Evolutionary conservation across 2,113 vertebrate genomes (phyloP).

Genomic region (Rhinolophus ferrumequinum): DNA sequence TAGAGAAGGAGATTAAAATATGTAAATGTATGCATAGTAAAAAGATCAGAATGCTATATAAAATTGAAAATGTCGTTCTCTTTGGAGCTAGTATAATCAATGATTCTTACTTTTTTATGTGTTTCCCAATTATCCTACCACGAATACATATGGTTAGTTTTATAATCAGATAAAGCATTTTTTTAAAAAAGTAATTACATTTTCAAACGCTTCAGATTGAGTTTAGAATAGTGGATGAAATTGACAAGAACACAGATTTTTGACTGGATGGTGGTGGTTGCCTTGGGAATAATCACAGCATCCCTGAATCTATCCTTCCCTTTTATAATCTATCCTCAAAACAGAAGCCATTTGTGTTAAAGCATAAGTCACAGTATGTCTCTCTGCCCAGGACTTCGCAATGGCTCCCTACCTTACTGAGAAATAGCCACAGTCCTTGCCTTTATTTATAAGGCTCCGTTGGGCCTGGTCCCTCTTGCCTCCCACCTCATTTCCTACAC

Average conservation of each 20-base stretch:
- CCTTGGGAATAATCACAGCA: background rate
- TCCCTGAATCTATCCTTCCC: background rate
- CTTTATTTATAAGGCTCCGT: background rate
- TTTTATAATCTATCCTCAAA: background rate
- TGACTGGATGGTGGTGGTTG: background rate
- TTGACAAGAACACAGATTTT: background rate
- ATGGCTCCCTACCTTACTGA: background rate
- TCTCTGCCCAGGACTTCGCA: background rate
- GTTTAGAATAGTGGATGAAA: conserved; percentile 28
- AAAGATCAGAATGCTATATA: background rate
- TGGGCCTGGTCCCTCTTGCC: background rate
- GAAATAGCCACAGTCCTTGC: background rate
- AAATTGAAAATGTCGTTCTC: background rate
- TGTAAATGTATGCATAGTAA: background rate
- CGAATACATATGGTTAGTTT: background rate
- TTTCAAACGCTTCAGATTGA: background rate
- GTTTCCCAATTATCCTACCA: background rate
- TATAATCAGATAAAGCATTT: background rate
- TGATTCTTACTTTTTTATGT: background rate
- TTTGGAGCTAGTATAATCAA: background rate
- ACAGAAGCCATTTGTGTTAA: background rate
- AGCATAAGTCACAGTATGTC: background rate
- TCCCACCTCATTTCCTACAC: background rate
- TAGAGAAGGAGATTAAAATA: background rate
- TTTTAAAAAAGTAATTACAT: background rate